Evolutionary conservation across 2,888 invertebrate genomes (phyloP).

Genomic region (Nymphalis polychloros): DNA sequence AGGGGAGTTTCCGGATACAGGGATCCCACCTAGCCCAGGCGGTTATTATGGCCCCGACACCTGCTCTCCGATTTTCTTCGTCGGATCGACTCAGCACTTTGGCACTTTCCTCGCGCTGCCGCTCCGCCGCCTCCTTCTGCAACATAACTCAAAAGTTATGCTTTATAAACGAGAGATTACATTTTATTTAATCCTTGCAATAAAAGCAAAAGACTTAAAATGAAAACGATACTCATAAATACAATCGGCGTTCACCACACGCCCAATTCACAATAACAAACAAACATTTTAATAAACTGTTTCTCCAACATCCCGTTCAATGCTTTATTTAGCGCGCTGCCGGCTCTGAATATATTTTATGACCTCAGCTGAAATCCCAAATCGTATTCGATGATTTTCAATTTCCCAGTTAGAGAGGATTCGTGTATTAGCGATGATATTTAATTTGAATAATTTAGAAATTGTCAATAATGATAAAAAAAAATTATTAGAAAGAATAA

Average conservation of each 20-base stretch:
- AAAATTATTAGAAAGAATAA: no score
- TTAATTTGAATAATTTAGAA: not conserved
- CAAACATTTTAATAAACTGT: constrained; percentile 34
- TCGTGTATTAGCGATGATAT: constrained; percentile 16
- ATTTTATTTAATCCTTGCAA: not conserved
- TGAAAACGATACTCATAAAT: constrained; percentile 4
- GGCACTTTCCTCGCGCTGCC: no score
- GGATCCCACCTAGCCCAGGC: no score
- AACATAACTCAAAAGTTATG: no score
- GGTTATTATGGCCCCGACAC: no score
- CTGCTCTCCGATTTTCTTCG: no score
- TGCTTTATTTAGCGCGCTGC: constrained; percentile 55
- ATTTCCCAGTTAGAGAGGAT: constrained; percentile 54
- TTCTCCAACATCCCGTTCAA: constrained; percentile 32
- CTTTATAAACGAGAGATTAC: not conserved
- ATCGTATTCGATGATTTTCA: constrained; percentile 68
- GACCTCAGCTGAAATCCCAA: constrained; percentile 49
- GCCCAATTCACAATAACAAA: constrained; percentile 11
- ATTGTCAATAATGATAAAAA: not conserved
- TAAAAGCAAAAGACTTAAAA: not conserved
- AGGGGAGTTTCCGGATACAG: no score
- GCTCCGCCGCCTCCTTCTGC: no score
- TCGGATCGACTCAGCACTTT: no score
- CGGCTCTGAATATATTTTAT: constrained; percentile 61
- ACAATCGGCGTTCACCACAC: constrained; percentile 4